Conservation (phyloP, 2,113 vertebrate genomes). For the Panthera leo region DNA sequence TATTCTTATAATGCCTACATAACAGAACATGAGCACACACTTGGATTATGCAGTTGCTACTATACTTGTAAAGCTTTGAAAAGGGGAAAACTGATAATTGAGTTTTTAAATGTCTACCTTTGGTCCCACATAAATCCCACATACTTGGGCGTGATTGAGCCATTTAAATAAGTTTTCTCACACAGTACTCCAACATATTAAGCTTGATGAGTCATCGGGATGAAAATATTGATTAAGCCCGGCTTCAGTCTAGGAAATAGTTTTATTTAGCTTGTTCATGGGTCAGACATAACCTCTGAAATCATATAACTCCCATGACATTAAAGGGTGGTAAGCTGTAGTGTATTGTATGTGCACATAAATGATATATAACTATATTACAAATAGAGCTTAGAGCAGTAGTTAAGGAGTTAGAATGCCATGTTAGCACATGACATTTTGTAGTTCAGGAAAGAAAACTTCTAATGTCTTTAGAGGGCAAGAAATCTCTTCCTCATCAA, state of each 20-base stretch:
- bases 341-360: background rate
- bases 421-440: constrained; percentile 51
- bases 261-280: constrained; percentile 45
- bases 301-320: background rate
- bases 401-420: constrained; percentile 20
- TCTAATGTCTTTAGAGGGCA: constrained; percentile 43
- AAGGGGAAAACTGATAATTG: background rate
- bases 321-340: constrained; percentile 3
- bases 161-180: background rate
- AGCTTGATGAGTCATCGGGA: constrained; percentile 9
- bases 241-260: background rate
- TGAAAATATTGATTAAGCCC: constrained; percentile 42
- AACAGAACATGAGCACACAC: background rate
- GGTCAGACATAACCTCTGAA: constrained; percentile 13
- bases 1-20: background rate
- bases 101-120: background rate
- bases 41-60: background rate
- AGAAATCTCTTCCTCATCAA: constrained; percentile 58
- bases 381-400: background rate
- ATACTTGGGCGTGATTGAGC: background rate
- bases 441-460: constrained; percentile 39
- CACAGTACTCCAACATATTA: background rate
- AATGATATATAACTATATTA: background rate
- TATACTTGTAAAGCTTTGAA: background rate
- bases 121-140: background rate